These are phyloP conservation scores for Antennarius striatus DNA, from an alignment of 2,113 vertebrate species.

Conservation along the genomic window DNA sequence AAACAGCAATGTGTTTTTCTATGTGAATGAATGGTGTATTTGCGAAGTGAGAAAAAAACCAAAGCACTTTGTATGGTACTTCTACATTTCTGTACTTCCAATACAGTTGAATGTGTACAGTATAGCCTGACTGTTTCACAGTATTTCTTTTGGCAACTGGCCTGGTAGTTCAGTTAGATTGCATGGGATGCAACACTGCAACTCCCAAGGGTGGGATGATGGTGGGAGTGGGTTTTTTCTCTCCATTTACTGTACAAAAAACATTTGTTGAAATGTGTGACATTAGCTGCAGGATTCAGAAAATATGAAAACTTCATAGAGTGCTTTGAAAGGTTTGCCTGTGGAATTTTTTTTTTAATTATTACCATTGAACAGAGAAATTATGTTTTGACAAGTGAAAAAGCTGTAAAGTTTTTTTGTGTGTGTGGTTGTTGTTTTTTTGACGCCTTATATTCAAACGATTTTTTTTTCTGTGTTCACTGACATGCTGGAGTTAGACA, in stretches of 20 bases:
- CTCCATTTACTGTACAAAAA: conserved; percentile 43
- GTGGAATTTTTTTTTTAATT: conserved; percentile 37
- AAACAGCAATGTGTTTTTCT: conserved; percentile 42
- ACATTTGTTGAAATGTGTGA: conserved; percentile 54
- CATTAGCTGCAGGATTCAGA: conserved; percentile 42
- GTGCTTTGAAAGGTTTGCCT: conserved; percentile 26
- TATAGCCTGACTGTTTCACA: conserved; percentile 50
- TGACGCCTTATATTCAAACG: conserved; percentile 48
- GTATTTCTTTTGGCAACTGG: conserved; percentile 36
- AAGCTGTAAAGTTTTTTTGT: conserved; percentile 14
- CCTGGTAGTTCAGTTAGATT: conserved; percentile 38
- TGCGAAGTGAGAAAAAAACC: conserved; percentile 56
- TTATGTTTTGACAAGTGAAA: conserved; percentile 42
- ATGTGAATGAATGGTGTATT: conserved; percentile 45
- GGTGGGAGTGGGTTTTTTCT: conserved; percentile 18
- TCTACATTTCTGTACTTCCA: conserved; percentile 68
- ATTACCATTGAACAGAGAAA: conserved; percentile 35
- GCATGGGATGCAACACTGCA: conserved; percentile 49
- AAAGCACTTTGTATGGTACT: conserved; percentile 76
- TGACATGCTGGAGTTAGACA: conserved; percentile 54
- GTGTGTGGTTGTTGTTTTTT: conserved; percentile 6
- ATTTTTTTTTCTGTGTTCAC: conserved; percentile 29
- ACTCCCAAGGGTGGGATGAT: conserved; percentile 43
- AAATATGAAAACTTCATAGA: conserved; percentile 24
- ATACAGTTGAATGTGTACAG: conserved; percentile 50